These are phyloP conservation scores for Macheiramphus alcinus DNA, from an alignment of 2,113 vertebrate genomes.

Conservation along the genomic window DNA sequence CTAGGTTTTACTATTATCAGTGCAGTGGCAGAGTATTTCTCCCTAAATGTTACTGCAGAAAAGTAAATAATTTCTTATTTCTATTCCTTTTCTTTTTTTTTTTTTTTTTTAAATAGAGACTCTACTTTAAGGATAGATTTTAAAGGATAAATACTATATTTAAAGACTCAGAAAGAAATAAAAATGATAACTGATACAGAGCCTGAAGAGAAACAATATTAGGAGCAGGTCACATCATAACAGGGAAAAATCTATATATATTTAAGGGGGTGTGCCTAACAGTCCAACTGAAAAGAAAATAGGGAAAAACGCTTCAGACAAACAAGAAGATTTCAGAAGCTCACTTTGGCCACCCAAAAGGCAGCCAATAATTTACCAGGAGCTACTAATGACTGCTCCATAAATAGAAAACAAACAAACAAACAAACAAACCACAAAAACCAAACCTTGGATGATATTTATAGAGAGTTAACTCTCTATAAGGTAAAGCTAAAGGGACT, in stretches of 20 bases:
- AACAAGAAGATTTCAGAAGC: not conserved
- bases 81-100: not conserved
- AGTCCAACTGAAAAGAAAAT: not conserved
- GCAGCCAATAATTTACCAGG: not conserved
- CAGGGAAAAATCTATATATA: not conserved
- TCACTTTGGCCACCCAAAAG: not conserved
- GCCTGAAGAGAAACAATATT: not conserved
- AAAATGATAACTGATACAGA: not conserved
- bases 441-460: not conserved
- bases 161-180: not conserved
- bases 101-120: not conserved
- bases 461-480: not conserved
- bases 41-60: not conserved
- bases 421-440: no score
- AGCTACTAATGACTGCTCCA: not conserved
- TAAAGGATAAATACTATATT: not conserved
- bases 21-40: not conserved
- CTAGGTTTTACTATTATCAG: not conserved
- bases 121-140: not conserved
- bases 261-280: not conserved
- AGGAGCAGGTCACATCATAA: not conserved
- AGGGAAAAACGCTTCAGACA: not conserved
- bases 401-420: not conserved
- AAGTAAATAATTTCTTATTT: not conserved
- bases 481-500: not conserved